Evolutionary conservation across 2,888 invertebrate species (phyloP).

Genomic region (Diaprepes abbreviatus): DNA sequence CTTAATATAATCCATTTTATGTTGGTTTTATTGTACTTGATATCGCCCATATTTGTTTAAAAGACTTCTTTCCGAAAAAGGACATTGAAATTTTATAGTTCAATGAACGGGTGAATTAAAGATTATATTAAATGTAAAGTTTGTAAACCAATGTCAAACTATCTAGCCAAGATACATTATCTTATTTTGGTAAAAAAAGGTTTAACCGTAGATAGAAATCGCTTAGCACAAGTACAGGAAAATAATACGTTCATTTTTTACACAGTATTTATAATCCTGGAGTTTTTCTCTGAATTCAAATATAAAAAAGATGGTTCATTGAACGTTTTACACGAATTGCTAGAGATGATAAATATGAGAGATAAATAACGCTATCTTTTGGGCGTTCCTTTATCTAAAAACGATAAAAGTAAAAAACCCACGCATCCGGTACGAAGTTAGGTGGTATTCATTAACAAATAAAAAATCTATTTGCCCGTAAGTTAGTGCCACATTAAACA

Average conservation of each 20-base stretch:
- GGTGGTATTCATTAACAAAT: slow-evolving; percentile 10
- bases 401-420: slow-evolving; percentile 8
- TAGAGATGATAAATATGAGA: slow-evolving; percentile 11
- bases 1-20: slow-evolving; percentile 1
- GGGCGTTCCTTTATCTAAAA: slow-evolving; percentile 13
- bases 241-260: no score
- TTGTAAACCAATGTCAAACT: no score
- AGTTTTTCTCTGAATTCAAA: not conserved
- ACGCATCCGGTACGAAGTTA: slow-evolving; percentile 6
- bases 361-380: slow-evolving; percentile 20
- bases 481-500: slow-evolving; percentile 13
- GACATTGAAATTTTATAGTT: not conserved
- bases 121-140: not conserved
- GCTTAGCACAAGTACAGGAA: no score
- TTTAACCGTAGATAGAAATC: not conserved
- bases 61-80: not conserved
- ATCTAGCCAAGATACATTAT: not conserved
- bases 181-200: not conserved
- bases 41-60: not conserved
- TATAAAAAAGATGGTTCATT: slow-evolving; percentile 15
- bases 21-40: not conserved
- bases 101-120: not conserved
- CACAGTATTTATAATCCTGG: not conserved
- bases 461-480: slow-evolving; percentile 3
- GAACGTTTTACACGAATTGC: slow-evolving; percentile 5